Evolutionary conservation across 2,797 vertebrate genomes (phyloP).

Genomic region (Uromys caudimaculatus): DNA sequence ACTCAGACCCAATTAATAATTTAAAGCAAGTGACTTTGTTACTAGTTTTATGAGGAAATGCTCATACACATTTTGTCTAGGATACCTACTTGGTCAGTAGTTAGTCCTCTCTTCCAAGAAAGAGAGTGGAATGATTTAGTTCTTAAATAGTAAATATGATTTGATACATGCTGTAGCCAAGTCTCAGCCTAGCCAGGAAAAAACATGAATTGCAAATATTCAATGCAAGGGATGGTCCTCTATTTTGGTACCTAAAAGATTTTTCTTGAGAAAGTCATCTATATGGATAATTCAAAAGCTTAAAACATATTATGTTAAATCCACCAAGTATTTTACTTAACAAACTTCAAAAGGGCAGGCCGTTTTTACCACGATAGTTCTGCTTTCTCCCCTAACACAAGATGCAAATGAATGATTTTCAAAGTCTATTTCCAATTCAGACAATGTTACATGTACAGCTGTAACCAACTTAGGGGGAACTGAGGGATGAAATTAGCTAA

Average conservation of each 20-base stretch:
- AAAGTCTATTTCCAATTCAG: conserved; percentile 72
- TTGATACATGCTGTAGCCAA: neutral
- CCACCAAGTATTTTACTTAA: conserved; percentile 53
- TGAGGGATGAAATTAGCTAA: conserved; percentile 72
- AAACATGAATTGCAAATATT: neutral
- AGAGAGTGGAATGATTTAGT: neutral
- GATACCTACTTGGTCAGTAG: neutral
- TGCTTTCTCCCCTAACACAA: conserved; percentile 42
- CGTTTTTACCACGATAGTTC: conserved; percentile 32
- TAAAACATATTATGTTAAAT: neutral
- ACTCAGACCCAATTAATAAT: neutral
- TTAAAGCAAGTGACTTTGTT: conserved; percentile 33
- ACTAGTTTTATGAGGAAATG: conserved; percentile 33
- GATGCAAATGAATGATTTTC: conserved; percentile 66
- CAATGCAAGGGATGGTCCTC: neutral
- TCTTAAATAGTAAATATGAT: neutral
- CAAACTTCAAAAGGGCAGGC: conserved; percentile 31
- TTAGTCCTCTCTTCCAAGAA: conserved; percentile 31
- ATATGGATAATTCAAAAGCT: conserved; percentile 13
- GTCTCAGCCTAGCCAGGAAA: neutral
- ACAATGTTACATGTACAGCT: conserved; percentile 67
- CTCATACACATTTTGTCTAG: neutral
- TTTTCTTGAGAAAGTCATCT: conserved; percentile 14
- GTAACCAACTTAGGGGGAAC: conserved; percentile 45
- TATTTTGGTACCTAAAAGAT: neutral